Evolutionary conservation across 2,797 vertebrate species (phyloP).

Genomic region (Dicrostonyx torquatus): DNA sequence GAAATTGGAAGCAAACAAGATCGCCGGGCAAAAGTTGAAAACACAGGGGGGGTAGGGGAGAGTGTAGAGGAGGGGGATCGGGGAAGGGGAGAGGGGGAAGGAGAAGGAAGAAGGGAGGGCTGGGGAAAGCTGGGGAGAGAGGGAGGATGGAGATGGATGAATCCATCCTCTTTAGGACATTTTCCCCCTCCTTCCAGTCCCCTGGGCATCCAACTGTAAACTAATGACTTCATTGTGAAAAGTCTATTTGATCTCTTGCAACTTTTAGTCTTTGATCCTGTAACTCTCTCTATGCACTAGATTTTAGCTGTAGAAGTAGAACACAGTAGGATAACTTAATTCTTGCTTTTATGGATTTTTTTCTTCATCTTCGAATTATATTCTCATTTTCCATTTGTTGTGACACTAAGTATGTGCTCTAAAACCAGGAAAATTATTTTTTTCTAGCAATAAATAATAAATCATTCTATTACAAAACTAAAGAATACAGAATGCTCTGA

Average conservation of each 20-base stretch:
- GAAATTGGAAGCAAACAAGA: no score
- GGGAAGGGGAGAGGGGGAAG: no score
- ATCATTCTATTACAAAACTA: slow-evolving; percentile 47
- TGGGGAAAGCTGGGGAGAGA: no score
- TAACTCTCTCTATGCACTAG: not conserved
- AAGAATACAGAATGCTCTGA: not conserved
- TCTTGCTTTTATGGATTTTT: slow-evolving; percentile 40
- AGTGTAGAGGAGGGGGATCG: no score
- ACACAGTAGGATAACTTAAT: not conserved
- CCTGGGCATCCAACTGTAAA: not conserved
- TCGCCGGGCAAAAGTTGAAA: no score
- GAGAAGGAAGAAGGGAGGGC: no score
- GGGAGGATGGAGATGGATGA: no score
- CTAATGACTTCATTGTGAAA: not conserved
- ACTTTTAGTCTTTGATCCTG: not conserved
- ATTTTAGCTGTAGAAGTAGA: slow-evolving; percentile 25
- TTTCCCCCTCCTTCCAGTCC: not conserved
- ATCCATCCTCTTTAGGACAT: not conserved
- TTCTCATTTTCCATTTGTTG: slow-evolving; percentile 48
- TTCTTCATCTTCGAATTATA: slow-evolving; percentile 52
- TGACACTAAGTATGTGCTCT: not conserved
- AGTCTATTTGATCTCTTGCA: not conserved
- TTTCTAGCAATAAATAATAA: slow-evolving; percentile 52
- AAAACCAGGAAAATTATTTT: not conserved
- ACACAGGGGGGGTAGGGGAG: no score